Evolutionary conservation across 37 sponge, comb jelly and placozoan species (phyloP), one percentile per base, ranked within the genome.

Genomic region (Chondrosia reniformis): DNA sequence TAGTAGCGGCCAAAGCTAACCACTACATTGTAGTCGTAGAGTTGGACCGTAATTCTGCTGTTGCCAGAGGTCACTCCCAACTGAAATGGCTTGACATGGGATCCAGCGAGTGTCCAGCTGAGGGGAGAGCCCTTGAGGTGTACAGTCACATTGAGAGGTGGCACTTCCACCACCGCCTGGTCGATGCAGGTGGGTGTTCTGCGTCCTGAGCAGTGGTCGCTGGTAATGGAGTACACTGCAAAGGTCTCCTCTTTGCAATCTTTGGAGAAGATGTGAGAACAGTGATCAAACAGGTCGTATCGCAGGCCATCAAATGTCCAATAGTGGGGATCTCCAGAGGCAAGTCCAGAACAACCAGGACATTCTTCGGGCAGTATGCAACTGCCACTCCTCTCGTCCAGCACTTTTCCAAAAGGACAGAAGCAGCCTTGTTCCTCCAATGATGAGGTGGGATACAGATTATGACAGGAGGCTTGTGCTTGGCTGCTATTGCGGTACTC

Each of bases 241-340:
- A 66, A 66, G 7, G 67, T 66, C 39, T 66, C 30, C 21, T 66
- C 36, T 7, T 5, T 39, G 36, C 67, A 66, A 39, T 66, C 67
- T 66, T 66, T 66, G 38, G 67, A 19, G 67, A 66, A 66, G 38
- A 66, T 39, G 39, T 66, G 67, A 34, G 37, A 30, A 39, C 67
- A 66, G 67, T 66, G 67, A 39, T 66, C 67, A 66, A 66, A 66
- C 19, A 66, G 67, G 39, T 66, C 67, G 36, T 36, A 66, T 36
- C 38, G 5, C 7, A 37, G 30, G 21, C 67, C 67, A 34, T 66
- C 67, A 17, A 37, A 66, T 36, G 67, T 36, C 39, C 22, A 15
- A 39, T 66, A 66, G 67, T 66, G 67, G 8, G 67, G 67, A 39
- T 66, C 67, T 31, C 67, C 67, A 19, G 61, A 59, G 8, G 61